Conservation (phyloP, 1,140 invertebrate species). For the Euwallacea similis region DNA sequence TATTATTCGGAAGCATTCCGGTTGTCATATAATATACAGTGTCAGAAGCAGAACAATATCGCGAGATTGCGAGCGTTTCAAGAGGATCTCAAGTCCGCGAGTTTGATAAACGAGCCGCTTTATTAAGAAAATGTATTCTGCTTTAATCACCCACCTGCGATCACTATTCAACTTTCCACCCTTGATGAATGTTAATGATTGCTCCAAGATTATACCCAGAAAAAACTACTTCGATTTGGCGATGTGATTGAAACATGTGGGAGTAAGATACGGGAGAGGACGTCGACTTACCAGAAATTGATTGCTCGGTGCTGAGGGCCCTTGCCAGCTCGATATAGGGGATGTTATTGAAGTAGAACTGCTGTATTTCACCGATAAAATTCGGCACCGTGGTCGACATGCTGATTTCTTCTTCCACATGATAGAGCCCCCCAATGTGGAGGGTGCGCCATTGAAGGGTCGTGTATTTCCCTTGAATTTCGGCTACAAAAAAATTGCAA, state of each 20-base stretch:
- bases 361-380: slow-evolving; percentile 90
- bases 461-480: slow-evolving; percentile 75
- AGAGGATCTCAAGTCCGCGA: not conserved
- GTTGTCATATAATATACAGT: not conserved
- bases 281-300: slow-evolving; percentile 53
- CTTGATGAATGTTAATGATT: too few species aligned
- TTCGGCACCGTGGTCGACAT: slow-evolving; percentile 74
- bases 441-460: slow-evolving; percentile 77
- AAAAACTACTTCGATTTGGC: too few species aligned
- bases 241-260: too few species aligned
- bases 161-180: too few species aligned
- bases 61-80: not conserved
- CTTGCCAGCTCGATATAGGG: slow-evolving; percentile 77
- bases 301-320: slow-evolving; percentile 50
- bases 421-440: slow-evolving; percentile 75
- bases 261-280: not conserved
- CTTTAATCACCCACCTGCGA: too few species aligned
- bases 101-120: slow-evolving; percentile 6
- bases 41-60: slow-evolving; percentile 1
- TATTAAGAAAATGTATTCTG: not conserved
- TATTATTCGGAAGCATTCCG: slow-evolving; percentile 4
- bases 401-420: slow-evolving; percentile 75
- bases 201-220: too few species aligned
- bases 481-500: slow-evolving; percentile 59
- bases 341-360: slow-evolving; percentile 88